A percentile compares a stretch with the other conserved stretches of the same genome.
Evolutionary conservation across 2,797 vertebrate genomes (phyloP).

Genomic region (Perodicticus potto): DNA sequence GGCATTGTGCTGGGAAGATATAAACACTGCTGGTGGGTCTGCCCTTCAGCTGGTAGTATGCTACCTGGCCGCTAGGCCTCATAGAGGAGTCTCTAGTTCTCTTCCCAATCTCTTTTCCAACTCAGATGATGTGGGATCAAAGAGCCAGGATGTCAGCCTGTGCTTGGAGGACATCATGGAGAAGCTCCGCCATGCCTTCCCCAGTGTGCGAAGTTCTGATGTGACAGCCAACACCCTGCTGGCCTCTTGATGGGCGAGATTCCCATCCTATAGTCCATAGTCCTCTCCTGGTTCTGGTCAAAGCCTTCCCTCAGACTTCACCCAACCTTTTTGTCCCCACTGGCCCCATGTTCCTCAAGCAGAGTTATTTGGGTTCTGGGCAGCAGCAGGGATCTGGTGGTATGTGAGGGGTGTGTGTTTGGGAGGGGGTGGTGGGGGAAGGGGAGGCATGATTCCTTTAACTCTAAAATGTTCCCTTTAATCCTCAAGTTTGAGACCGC

Average conservation of each 20-base stretch:
- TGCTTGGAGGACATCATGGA: slow-evolving; percentile 99
- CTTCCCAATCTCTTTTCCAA: slow-evolving; percentile 43
- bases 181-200: slow-evolving; percentile 97
- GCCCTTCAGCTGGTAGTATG: neutral
- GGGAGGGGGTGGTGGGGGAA: neutral
- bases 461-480: slow-evolving; percentile 37
- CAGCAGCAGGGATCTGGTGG: slow-evolving; percentile 38
- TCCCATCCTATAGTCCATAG: neutral
- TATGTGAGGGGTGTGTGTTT: slow-evolving; percentile 19
- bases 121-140: slow-evolving; percentile 93
- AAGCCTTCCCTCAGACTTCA: slow-evolving; percentile 34
- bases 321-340: slow-evolving; percentile 43
- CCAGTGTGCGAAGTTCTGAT: slow-evolving; percentile 89
- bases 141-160: slow-evolving; percentile 94
- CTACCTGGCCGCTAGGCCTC: neutral
- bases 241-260: slow-evolving; percentile 73
- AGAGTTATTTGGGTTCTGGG: slow-evolving; percentile 60
- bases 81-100: slow-evolving; percentile 16
- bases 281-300: slow-evolving; percentile 59
- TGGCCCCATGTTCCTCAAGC: neutral
- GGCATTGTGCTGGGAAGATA: neutral
- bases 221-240: slow-evolving; percentile 81
- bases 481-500: slow-evolving; percentile 37
- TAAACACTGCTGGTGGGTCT: neutral
- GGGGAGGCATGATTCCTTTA: neutral